Evolutionary conservation across 2,888 invertebrate species (phyloP).

Genomic region (Strigamia transsilvanica): DNA sequence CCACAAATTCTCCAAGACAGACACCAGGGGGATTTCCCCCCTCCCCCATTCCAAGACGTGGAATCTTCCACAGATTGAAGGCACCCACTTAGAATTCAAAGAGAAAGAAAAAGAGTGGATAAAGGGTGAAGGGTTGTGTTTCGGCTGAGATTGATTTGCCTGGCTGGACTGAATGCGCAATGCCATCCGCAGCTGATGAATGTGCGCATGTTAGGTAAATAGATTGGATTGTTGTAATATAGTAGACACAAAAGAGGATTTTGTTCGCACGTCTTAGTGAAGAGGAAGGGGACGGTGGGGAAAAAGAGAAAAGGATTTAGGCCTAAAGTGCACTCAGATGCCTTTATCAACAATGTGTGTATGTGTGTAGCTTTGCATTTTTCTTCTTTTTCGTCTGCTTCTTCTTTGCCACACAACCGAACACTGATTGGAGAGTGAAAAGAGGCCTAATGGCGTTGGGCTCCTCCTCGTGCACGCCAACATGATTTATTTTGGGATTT

Average conservation of each 20-base stretch:
- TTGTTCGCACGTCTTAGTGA: slow-evolving; percentile 33
- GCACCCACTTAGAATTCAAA: slow-evolving; percentile 17
- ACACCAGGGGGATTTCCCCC: slow-evolving; percentile 10
- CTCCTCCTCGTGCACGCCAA: slow-evolving; percentile 31
- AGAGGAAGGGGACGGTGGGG: not conserved
- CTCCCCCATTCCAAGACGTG: not conserved
- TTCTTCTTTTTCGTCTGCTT: slow-evolving; percentile 1
- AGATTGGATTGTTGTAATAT: slow-evolving; percentile 38
- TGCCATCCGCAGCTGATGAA: not conserved
- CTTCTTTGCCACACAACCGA: slow-evolving; percentile 36
- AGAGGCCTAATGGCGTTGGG: slow-evolving; percentile 34
- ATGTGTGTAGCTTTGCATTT: slow-evolving; percentile 27
- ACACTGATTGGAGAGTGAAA: slow-evolving; percentile 38
- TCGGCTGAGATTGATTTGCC: slow-evolving; percentile 34
- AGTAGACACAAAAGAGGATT: slow-evolving; percentile 38
- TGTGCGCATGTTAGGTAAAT: slow-evolving; percentile 33
- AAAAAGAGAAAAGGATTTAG: slow-evolving; percentile 26
- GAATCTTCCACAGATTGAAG: slow-evolving; percentile 35
- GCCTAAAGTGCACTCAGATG: slow-evolving; percentile 48
- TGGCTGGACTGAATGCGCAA: slow-evolving; percentile 23
- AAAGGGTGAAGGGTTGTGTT: slow-evolving; percentile 27
- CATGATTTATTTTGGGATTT: slow-evolving; percentile 38
- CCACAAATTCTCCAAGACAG: slow-evolving; percentile 7
- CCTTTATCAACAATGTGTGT: slow-evolving; percentile 35
- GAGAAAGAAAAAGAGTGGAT: not conserved